Evolutionary conservation across 2,113 vertebrate genomes (phyloP).

Genomic region (Crocuta crocuta): DNA sequence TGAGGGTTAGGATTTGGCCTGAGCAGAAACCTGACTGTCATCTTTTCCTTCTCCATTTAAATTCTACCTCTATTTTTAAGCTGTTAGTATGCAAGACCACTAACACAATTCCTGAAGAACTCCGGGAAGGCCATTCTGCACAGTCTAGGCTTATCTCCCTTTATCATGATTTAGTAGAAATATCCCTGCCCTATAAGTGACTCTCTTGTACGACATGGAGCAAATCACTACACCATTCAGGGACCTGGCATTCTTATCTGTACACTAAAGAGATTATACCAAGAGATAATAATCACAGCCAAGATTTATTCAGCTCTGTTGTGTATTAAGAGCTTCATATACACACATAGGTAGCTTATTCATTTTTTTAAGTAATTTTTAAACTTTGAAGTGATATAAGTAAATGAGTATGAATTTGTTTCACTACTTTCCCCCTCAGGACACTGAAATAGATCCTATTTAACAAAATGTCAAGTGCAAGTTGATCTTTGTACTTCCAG

Average conservation of each 20-base stretch:
- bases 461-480: not conserved
- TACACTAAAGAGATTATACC: not conserved
- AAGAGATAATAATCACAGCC: not conserved
- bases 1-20: not conserved
- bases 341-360: not conserved
- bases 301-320: not conserved
- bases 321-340: not conserved
- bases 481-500: not conserved
- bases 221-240: not conserved
- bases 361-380: not conserved
- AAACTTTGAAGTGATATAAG: not conserved
- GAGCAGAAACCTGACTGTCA: not conserved
- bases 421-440: not conserved
- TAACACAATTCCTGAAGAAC: not conserved
- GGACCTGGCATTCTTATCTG: not conserved
- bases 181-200: not conserved
- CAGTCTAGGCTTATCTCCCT: not conserved
- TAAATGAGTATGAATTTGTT: not conserved
- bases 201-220: not conserved
- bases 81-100: not conserved
- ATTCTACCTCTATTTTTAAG: conserved; percentile 13
- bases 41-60: not conserved
- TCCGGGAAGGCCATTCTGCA: not conserved
- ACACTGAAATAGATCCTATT: not conserved
- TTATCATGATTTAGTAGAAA: not conserved